These are phyloP conservation scores for Pectinophora gossypiella DNA, from an alignment of 1,140 invertebrate species.

Conservation along the genomic window DNA sequence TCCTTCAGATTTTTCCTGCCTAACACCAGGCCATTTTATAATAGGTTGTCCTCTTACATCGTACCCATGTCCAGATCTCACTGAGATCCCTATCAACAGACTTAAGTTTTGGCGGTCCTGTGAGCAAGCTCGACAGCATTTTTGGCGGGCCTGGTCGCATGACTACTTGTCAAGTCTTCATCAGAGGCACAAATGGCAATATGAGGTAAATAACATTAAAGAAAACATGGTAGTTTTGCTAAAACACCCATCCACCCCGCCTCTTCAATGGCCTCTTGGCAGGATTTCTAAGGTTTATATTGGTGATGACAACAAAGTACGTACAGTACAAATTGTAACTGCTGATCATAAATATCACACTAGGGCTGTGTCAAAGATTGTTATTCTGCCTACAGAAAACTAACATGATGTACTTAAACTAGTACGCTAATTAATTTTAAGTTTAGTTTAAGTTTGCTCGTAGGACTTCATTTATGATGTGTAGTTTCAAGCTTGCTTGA, in stretches of 20 bases:
- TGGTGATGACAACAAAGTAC: slow-evolving; percentile 18
- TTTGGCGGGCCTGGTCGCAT: too few relatives aligned
- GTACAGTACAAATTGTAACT: neutral
- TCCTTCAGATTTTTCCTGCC: neutral
- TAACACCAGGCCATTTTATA: slow-evolving; percentile 7
- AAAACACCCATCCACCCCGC: neutral
- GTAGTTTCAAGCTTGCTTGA: too few relatives aligned
- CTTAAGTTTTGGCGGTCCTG: too few relatives aligned
- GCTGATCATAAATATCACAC: neutral
- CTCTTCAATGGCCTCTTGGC: neutral
- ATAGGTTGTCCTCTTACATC: too few relatives aligned
- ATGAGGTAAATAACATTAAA: neutral
- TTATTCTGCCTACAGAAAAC: neutral
- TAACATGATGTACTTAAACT: too few relatives aligned
- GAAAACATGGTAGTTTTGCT: neutral
- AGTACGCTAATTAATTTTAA: too few relatives aligned
- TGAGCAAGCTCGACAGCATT: too few relatives aligned
- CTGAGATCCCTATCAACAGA: too few relatives aligned
- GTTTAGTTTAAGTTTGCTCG: neutral
- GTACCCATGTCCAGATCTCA: too few relatives aligned
- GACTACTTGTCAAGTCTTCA: too few relatives aligned
- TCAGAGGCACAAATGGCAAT: slow-evolving; percentile 10
- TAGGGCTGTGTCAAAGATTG: neutral
- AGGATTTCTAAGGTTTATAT: slow-evolving; percentile 3
- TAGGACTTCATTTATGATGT: too few relatives aligned